Evolutionary conservation across 1,140 invertebrate species (phyloP), one percentile per base, ranked within the genome.

Genomic region (Charaxes varanes): DNA sequence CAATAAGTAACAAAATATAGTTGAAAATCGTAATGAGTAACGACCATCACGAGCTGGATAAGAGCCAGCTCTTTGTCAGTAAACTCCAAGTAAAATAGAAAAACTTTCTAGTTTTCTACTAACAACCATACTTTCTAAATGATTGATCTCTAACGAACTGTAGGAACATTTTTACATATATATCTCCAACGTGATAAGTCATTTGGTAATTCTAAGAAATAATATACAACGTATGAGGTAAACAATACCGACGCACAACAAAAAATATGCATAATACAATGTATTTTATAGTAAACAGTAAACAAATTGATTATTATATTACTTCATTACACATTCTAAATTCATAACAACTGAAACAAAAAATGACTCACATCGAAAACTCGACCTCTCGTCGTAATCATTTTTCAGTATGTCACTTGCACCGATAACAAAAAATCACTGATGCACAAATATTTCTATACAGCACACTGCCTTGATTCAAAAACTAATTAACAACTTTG

Each of bases 401-500:
- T 34, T 31, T 35, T 41, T 21, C 11, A 30, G 23, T 31, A 31
- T 37, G 23, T 48, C 30, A 18, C 32, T 27, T 27, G 40, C 22
- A 41, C 16, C 21, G 34, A 42, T 30, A 37, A 32, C 21, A 38
- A 27, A 30, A 24, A 27, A 33, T 6, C 18, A 30, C 19, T 15
- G 24, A 30, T 44, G 47, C 53, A 67, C 50, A 53, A 53, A 57
- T 42, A 34, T 33, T 24, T 26, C 15, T 24, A 50, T 37, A 56
- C 49, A 49, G 53, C 50, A 55, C 50, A 55, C 37, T 40, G 38
- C 21, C 19, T 21, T 15, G 38, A 23, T 33, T 52, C 24, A 48
- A 46, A 57, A 57, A 59, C 47, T 51, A 51, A n/a, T 46, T 48
- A 38, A 43, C 49, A 62, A 67, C 67, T 71, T 67, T 67, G 58